Percentiles rank a stretch among this genome's conserved stretches.
Conservation (phyloP, 2,113 vertebrate species). For the Proteles cristata region DNA sequence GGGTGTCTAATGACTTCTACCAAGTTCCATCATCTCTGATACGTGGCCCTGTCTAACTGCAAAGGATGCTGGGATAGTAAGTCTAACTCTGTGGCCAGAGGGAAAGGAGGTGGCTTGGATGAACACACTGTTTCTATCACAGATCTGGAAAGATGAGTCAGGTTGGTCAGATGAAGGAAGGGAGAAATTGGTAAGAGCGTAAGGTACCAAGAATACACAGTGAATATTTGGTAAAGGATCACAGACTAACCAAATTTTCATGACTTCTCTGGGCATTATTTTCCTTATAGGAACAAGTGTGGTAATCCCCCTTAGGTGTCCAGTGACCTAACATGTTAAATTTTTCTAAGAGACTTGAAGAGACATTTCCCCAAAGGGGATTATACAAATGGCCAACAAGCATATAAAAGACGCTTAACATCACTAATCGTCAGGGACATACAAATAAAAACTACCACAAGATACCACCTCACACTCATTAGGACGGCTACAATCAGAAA, state of each 20-base stretch:
- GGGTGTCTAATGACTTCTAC: background rate
- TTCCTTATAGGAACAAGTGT: background rate
- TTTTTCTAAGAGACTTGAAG: background rate
- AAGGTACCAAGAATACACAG: background rate
- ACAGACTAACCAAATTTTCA: background rate
- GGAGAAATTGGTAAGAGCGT: background rate
- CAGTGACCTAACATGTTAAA: background rate
- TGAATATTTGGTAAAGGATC: background rate
- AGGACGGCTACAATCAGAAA: background rate
- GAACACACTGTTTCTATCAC: background rate
- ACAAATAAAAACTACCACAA: background rate
- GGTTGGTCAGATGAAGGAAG: background rate
- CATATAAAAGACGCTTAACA: background rate
- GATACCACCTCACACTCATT: background rate
- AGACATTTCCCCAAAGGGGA: background rate
- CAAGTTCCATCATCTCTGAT: background rate
- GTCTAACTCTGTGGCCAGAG: background rate
- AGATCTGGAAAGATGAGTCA: background rate
- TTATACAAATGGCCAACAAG: background rate
- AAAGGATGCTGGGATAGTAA: background rate
- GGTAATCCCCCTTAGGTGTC: background rate
- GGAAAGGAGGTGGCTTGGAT: background rate
- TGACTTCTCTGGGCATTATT: background rate
- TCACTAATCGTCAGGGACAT: background rate
- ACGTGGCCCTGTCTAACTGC: background rate